A percentile compares a stretch with the other conserved stretches of the same genome.
Conservation (phyloP, 2,888 invertebrate genomes). For the Watsonalla binaria region DNA sequence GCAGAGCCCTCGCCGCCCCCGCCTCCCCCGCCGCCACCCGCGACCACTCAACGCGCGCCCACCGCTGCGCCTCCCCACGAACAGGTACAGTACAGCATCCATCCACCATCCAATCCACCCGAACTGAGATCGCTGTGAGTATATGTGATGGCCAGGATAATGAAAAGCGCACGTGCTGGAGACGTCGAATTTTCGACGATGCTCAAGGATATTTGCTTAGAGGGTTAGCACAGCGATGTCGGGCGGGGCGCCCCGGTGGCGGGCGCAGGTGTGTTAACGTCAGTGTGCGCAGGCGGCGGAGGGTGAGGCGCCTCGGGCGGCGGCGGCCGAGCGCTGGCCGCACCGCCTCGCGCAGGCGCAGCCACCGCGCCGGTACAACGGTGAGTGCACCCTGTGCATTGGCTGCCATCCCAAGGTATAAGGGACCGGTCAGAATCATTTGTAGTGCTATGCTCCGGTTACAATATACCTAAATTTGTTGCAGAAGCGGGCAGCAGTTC, state of each 20-base stretch:
- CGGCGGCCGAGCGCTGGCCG: conserved; percentile 51
- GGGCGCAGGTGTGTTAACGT: conserved; percentile 13
- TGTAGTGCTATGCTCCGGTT: no score
- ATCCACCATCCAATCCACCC: no score
- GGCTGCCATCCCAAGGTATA: no score
- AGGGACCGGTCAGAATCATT: no score
- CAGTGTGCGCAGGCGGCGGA: conserved; percentile 15
- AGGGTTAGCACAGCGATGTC: no score
- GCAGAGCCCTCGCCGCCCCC: conserved; percentile 42
- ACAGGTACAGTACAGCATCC: no score
- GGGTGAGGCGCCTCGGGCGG: conserved; percentile 14
- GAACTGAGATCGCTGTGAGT: no score
- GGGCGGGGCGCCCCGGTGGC: not conserved
- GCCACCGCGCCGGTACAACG: conserved; percentile 45
- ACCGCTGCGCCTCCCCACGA: conserved; percentile 6
- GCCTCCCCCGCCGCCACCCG: conserved; percentile 10
- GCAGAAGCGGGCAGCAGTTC: conserved; percentile 46
- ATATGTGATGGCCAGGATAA: no score
- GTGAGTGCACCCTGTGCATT: conserved; percentile 15
- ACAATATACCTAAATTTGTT: not conserved
- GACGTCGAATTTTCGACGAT: no score
- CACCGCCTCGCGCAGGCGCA: conserved; percentile 67
- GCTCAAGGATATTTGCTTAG: no score
- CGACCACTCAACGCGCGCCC: conserved; percentile 14
- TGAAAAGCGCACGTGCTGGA: conserved; percentile 1